Evolutionary conservation across 2,797 vertebrate genomes (phyloP).

Genomic region (Tamandua tetradactyla): DNA sequence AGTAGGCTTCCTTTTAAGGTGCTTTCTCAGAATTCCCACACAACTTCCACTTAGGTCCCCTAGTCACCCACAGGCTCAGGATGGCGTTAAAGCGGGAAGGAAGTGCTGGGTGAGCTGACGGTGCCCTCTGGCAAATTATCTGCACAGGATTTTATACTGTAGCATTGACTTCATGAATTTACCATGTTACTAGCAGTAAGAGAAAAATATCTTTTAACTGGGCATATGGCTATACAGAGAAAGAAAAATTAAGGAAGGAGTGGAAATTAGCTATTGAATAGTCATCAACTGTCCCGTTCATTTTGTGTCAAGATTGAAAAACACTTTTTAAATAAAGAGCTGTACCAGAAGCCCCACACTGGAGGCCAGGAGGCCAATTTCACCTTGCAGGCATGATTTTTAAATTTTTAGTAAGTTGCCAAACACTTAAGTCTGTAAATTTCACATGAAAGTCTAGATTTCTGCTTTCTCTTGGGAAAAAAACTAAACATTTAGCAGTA

Average conservation of each 20-base stretch:
- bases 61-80: background rate
- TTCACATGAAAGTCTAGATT: background rate
- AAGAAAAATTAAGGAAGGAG: background rate
- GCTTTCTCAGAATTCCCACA: background rate
- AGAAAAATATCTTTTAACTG: background rate
- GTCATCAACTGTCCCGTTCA: background rate
- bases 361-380: background rate
- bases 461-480: background rate
- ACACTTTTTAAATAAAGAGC: background rate
- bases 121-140: background rate
- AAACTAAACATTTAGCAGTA: background rate
- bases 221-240: background rate
- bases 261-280: background rate
- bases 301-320: background rate
- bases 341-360: background rate
- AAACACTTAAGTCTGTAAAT: background rate
- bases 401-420: background rate
- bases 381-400: background rate
- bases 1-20: background rate
- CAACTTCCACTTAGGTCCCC: background rate
- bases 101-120: background rate
- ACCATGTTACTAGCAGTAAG: background rate
- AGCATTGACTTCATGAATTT: background rate
- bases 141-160: background rate
- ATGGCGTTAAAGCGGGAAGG: background rate